Evolutionary conservation across 2,888 invertebrate genomes (phyloP), one percentile per base, ranked within the genome.

Genomic region (Nasonia oneida): DNA sequence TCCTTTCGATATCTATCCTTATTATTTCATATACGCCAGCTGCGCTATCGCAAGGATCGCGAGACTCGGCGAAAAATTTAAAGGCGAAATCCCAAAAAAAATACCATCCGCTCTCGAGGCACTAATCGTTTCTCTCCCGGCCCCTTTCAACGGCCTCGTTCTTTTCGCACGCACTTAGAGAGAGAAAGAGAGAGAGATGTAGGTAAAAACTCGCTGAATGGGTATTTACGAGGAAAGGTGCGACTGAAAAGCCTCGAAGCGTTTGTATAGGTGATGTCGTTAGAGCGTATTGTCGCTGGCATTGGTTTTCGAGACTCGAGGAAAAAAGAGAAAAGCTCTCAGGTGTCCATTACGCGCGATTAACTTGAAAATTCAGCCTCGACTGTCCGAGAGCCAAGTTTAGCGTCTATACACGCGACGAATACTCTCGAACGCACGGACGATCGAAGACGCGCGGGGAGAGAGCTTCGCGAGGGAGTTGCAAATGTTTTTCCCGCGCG

Each of bases 281-380:
- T 61, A 23, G 57, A 61, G 57, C n/a, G n/a, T 8, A 61, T 61
- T 61, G 23, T 61, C 5, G 57, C 4, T 53, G 18, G 15, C 18
- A 15, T 14, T 57, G 18, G 67, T 67, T 76, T 61, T 29, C 61
- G 6, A n/a, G 3, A 29, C 39, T 15, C 29, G 15, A 53, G 0
- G 18, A 53, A n/a, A 61, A 61, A 61, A 15, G 15, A 18, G 18
- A n/a, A 61, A 61, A 42, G 61, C 83, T 75, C 47, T 53, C 29
- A 57, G 57, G 23, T 53, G 78, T 81, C 83, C 86, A 86, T 88
- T 88, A 88, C 85, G 78, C 85, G 86, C 87, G 87, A 83, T 85
- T 84, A 76, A 71, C 81, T 84, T 81, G 75, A 77, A 70, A 33
- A 64, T 74, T 37, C 85, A 12, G n/a, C 18, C n/a, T 57, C 61